These are phyloP conservation scores for Tetragnatha versicolor DNA, from an alignment of 1,140 invertebrate genomes.

Conservation along the genomic window DNA sequence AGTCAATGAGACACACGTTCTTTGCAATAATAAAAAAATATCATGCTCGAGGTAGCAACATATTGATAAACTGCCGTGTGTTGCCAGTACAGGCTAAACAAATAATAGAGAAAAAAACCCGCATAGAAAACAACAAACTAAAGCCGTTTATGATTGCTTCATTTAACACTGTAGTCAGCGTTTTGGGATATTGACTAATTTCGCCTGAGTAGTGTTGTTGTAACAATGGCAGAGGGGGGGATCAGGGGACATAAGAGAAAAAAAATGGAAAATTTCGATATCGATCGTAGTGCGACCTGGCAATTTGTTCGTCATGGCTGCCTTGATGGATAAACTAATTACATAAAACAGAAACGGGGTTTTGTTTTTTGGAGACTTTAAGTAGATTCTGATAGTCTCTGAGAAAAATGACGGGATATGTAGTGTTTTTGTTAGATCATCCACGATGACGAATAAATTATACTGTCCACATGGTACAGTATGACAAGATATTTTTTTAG, in stretches of 20 bases:
- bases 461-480: no score
- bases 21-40: constrained; percentile 25
- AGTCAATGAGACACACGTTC: constrained; percentile 14
- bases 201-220: background rate
- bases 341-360: constrained; percentile 14
- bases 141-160: constrained; percentile 51
- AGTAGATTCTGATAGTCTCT: constrained; percentile 19
- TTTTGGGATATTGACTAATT: constrained; percentile 54
- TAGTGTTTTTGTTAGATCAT: no score
- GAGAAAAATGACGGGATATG: background rate
- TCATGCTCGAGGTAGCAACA: constrained; percentile 35
- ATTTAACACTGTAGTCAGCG: constrained; percentile 41
- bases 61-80: constrained; percentile 49
- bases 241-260: no score
- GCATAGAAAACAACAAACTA: constrained; percentile 15
- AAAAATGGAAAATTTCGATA: constrained; percentile 29
- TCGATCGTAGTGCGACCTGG: constrained; percentile 7
- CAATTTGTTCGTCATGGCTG: background rate
- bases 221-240: constrained; percentile 7
- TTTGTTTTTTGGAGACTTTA: constrained; percentile 8
- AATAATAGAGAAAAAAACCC: constrained; percentile 16
- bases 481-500: no score
- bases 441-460: no score
- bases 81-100: constrained; percentile 4
- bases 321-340: constrained; percentile 38